Conservation (phyloP, 2,888 invertebrate species). For the Epistrophella euchroma region DNA sequence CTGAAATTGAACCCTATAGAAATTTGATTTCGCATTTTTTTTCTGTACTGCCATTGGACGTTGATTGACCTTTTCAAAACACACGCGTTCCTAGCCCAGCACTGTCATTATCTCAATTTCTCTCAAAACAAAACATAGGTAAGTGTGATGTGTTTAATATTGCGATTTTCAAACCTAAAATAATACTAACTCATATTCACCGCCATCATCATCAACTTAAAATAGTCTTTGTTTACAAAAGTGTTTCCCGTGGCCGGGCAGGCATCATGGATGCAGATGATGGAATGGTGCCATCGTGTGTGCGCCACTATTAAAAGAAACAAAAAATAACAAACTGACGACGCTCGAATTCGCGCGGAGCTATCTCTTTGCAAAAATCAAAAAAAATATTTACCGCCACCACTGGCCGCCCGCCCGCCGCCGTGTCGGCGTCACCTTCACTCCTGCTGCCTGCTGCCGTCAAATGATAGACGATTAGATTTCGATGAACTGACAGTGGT, state of each 20-base stretch:
- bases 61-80: too few relatives aligned
- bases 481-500: constrained; percentile 49
- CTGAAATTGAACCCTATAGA: too few relatives aligned
- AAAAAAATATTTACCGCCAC: constrained; percentile 28
- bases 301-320: constrained; percentile 55
- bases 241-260: constrained; percentile 67
- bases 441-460: constrained; percentile 1
- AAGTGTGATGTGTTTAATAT: too few relatives aligned
- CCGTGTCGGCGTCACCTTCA: not conserved
- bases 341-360: constrained; percentile 53
- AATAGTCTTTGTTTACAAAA: constrained; percentile 70
- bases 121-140: too few relatives aligned
- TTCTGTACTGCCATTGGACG: too few relatives aligned
- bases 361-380: constrained; percentile 35
- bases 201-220: constrained; percentile 70
- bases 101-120: too few relatives aligned
- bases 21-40: too few relatives aligned
- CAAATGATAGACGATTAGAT: constrained; percentile 65
- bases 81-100: too few relatives aligned
- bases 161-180: not conserved
- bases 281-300: constrained; percentile 73
- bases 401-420: not conserved
- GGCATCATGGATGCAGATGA: constrained; percentile 60
- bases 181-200: constrained; percentile 47
- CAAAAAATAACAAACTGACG: constrained; percentile 58